Evolutionary conservation across 2,797 vertebrate genomes (phyloP), one percentile per base, ranked within the genome.

Genomic region (Galaxias olidus): DNA sequence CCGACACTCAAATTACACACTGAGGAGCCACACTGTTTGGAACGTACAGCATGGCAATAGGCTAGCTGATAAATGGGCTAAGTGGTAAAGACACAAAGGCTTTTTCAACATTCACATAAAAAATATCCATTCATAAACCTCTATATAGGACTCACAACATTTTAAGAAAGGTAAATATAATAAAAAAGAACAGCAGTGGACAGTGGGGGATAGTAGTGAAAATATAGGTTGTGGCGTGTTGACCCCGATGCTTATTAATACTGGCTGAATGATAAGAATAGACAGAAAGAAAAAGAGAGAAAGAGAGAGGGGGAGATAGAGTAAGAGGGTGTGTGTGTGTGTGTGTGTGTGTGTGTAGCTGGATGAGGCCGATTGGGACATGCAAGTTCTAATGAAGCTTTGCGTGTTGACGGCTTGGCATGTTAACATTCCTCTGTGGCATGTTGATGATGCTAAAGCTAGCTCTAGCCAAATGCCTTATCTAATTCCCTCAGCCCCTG

Each of bases 351-450:
- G 46, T 48, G 59, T 48, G 58, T 48, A 52, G 61, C n/a, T 20
- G 54, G 65, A 68, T 56, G 52, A 54, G 52, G 61, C 17, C 54
- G 50, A 61, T 70, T 46, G 71, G 61, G 64, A 73, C 69, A 57
- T 67, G 60, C 73, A 50, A 61, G 65, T 79, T 82, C 83, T 76
- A 75, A 78, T 78, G 80, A 84, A 78, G 82, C 72, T 79, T 69
- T 78, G 74, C 57, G 63, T 59, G 73, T 70, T 44, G 41, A 49
- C 17, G 60, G 63, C 49, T 63, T 72, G 76, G 80, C 75, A 69
- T 78, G 74, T 63, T 66, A 61, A 83, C 66, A 75, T 85, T 78
- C 78, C 68, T 66, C 15, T 66, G 78, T 87, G 83, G 86, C 65
- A 72, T 59, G 63, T 43, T 43, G 63, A 74, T 76, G 70, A 74